Conservation (phyloP, 2,888 invertebrate genomes). For the Agonopterix arenella region DNA sequence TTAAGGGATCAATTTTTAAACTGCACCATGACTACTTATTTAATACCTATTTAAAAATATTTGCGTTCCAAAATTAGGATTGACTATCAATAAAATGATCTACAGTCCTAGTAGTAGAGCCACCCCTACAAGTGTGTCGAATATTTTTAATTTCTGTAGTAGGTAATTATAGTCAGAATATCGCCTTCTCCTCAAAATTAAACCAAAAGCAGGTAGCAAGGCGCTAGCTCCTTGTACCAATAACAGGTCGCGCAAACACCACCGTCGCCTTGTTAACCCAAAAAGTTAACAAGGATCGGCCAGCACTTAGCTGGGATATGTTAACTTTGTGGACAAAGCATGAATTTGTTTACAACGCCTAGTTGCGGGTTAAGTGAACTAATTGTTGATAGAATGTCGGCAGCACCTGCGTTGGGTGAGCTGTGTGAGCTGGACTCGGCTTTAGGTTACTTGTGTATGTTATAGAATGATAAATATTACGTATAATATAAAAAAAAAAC, state of each 20-base stretch:
- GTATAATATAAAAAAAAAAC: too few species aligned
- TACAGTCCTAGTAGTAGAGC: too few species aligned
- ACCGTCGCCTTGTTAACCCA: slow-evolving; percentile 66
- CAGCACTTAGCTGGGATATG: slow-evolving; percentile 58
- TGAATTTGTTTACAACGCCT: slow-evolving; percentile 62
- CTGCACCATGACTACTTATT: too few species aligned
- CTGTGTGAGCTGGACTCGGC: not conserved
- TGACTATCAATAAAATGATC: too few species aligned
- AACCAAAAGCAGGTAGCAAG: slow-evolving; percentile 16
- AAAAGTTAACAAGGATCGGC: slow-evolving; percentile 71
- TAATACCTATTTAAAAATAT: too few species aligned
- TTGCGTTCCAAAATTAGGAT: too few species aligned
- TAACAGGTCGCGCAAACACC: slow-evolving; percentile 44
- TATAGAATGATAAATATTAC: too few species aligned
- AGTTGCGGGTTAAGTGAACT: slow-evolving; percentile 67
- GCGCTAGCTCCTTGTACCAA: slow-evolving; percentile 54
- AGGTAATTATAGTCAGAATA: not conserved
- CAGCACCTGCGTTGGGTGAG: slow-evolving; percentile 22
- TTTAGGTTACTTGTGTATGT: not conserved
- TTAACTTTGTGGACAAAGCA: slow-evolving; percentile 69
- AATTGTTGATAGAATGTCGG: slow-evolving; percentile 67
- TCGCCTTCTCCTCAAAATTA: not conserved
- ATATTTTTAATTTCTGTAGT: too few species aligned
- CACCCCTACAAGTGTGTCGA: too few species aligned
- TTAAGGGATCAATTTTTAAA: too few species aligned